Conservation (phyloP, 2,888 invertebrate genomes). For the Eristalis pertinax region DNA sequence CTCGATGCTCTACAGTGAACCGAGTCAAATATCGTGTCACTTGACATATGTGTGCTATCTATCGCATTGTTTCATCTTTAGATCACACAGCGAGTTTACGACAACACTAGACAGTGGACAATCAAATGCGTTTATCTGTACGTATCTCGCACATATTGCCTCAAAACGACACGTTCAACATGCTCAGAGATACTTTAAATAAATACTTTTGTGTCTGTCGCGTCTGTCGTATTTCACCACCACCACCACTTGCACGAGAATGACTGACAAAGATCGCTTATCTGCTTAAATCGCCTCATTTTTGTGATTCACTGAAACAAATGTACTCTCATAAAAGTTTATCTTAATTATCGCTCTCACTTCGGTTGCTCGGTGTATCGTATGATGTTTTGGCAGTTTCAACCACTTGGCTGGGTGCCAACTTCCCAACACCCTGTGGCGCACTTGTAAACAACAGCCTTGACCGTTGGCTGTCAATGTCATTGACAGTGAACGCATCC, state of each 20-base stretch:
- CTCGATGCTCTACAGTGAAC: neutral
- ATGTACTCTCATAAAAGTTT: neutral
- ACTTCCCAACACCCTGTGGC: neutral
- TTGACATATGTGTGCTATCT: too few relatives aligned
- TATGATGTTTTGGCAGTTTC: neutral
- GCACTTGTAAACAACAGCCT: neutral
- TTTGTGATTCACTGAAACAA: neutral
- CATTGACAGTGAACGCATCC: slow-evolving; percentile 17
- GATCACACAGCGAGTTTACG: too few relatives aligned
- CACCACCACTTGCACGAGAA: neutral
- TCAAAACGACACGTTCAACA: neutral
- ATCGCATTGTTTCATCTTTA: too few relatives aligned
- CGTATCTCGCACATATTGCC: neutral
- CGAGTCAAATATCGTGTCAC: neutral
- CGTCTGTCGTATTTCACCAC: neutral
- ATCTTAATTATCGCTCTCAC: neutral
- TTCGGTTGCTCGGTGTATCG: neutral
- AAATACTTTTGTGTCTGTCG: neutral
- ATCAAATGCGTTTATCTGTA: too few relatives aligned
- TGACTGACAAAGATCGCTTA: neutral
- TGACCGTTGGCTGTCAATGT: neutral
- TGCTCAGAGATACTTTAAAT: neutral
- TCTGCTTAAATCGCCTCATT: neutral
- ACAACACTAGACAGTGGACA: too few relatives aligned
- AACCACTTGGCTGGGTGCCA: neutral